Evolutionary conservation across 2,113 vertebrate species (phyloP).

Genomic region (Chascanopsetta lugubris): DNA sequence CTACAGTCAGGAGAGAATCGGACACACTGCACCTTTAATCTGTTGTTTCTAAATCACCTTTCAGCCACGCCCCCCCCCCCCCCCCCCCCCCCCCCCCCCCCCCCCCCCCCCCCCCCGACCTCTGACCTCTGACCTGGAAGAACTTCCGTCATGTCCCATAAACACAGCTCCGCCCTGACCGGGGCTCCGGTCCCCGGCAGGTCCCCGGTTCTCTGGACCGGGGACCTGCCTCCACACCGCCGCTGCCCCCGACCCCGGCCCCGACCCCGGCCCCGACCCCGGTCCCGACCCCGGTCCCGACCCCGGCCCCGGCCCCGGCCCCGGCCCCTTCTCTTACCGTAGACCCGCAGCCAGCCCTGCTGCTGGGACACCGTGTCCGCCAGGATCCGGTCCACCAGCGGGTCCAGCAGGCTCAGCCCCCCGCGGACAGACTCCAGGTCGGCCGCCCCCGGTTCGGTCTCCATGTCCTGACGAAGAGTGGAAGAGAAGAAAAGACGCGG

Average conservation of each 20-base stretch:
- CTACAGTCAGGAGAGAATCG: too few relatives aligned
- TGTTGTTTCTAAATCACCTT: too few relatives aligned
- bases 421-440: conserved; percentile 83
- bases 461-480: conserved; percentile 60
- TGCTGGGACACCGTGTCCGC: conserved; percentile 90
- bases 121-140: background rate
- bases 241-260: background rate
- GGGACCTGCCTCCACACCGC: background rate
- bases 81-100: too few relatives aligned
- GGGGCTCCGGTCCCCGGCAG: background rate
- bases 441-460: conserved; percentile 81
- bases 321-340: conserved; percentile 81
- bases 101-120: too few relatives aligned
- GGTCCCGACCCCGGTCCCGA: background rate
- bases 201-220: conserved; percentile 8
- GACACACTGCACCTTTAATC: too few relatives aligned
- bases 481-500: background rate
- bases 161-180: conserved; percentile 9
- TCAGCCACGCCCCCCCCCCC: too few relatives aligned
- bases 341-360: conserved; percentile 92
- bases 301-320: too few relatives aligned
- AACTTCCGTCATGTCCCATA: background rate
- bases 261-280: too few relatives aligned
- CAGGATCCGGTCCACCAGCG: conserved; percentile 85
- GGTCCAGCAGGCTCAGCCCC: conserved; percentile 77